A percentile compares a stretch with the other conserved stretches of the same genome.
phyloP scores from a whole-genome alignment of 2,888 invertebrate species.

The Agonopterix heracliana region DNA sequence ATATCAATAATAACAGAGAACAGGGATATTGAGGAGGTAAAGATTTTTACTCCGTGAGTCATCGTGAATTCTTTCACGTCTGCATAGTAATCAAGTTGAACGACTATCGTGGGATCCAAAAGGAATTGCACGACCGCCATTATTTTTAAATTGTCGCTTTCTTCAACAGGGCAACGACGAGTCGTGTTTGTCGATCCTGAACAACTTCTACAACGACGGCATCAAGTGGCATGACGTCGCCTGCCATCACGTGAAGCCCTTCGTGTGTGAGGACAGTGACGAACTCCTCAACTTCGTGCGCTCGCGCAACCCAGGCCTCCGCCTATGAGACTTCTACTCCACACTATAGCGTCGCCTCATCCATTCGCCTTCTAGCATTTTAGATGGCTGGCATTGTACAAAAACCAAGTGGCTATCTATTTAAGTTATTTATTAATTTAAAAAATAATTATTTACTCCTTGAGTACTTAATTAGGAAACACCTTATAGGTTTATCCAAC shows the following conservation, averaged over 20 bases:
- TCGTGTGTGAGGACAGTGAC: conserved; percentile 94
- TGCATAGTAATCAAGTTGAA: conserved; percentile 3
- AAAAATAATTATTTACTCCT: conserved; percentile 23
- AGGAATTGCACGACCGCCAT: conserved; percentile 3
- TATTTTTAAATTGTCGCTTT: conserved; percentile 6
- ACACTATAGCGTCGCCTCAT: conserved; percentile 8
- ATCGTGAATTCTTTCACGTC: neutral
- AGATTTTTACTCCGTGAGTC: neutral
- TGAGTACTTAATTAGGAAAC: conserved; percentile 5
- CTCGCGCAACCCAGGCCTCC: conserved; percentile 90
- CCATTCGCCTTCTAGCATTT: conserved; percentile 38
- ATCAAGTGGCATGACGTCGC: conserved; percentile 93
- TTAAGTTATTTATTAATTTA: conserved; percentile 67
- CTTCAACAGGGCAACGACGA: conserved; percentile 87
- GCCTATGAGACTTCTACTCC: conserved; percentile 74
- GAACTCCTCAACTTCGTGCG: conserved; percentile 93
- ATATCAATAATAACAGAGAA: no score
- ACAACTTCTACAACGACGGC: conserved; percentile 94
- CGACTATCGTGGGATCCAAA: conserved; percentile 6
- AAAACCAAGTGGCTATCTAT: conserved; percentile 57
- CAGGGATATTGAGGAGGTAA: neutral
- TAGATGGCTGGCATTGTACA: conserved; percentile 69
- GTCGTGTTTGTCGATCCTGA: conserved; percentile 90
- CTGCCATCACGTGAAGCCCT: conserved; percentile 90
- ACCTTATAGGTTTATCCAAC: neutral